Percentiles rank a stretch among this genome's conserved stretches.
Evolutionary conservation across 2,113 vertebrate species (phyloP).

Genomic region (Trematomus loennbergii): DNA sequence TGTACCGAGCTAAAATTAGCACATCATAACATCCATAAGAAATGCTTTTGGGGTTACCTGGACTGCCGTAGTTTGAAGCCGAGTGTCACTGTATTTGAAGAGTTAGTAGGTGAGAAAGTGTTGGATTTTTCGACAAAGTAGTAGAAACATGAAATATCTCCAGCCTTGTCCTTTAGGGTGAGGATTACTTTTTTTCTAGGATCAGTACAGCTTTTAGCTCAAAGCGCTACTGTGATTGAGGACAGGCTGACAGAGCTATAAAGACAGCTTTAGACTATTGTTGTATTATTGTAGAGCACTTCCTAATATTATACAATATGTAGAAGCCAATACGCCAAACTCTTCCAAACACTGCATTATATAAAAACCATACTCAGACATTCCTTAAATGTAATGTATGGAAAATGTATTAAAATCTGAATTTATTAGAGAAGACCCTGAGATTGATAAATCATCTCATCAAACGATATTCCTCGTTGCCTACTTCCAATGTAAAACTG

Average conservation of each 20-base stretch:
- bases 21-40: too few species aligned
- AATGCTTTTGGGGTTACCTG: too few species aligned
- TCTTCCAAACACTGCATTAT: constrained; percentile 7
- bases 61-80: too few species aligned
- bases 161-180: not conserved
- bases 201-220: too few species aligned
- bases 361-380: not conserved
- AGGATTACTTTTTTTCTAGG: too few species aligned
- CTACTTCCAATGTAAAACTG: not conserved
- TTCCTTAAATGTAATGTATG: not conserved
- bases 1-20: too few species aligned
- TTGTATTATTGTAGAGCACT: not conserved
- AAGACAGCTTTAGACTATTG: not conserved
- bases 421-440: not conserved
- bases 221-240: too few species aligned
- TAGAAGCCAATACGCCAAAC: not conserved
- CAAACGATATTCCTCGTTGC: too few species aligned
- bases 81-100: too few species aligned
- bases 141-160: not conserved
- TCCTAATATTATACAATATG: not conserved
- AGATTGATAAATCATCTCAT: not conserved
- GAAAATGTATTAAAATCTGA: constrained; percentile 4
- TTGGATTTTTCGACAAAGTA: not conserved
- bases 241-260: not conserved
- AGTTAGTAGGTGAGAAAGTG: too few species aligned